Conservation (phyloP, 1,140 invertebrate genomes). For the Neoseiulus cucumeris region DNA sequence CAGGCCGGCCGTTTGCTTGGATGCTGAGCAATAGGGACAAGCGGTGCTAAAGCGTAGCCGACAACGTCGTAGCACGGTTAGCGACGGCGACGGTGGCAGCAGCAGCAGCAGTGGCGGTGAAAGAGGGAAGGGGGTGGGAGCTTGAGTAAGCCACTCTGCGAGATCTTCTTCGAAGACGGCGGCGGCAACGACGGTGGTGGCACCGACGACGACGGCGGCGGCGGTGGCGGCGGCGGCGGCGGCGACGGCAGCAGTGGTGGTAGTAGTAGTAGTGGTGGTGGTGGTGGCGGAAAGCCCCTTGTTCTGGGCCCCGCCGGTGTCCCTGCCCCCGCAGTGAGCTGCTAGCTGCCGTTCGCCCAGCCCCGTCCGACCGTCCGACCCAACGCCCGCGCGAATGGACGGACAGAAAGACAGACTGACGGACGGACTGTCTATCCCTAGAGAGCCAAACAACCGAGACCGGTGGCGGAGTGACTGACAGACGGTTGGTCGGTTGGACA, state of each 20-base stretch:
- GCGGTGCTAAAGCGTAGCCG: background rate
- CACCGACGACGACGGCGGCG: background rate
- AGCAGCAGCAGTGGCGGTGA: background rate
- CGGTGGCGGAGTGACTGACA: no score
- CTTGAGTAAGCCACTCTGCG: constrained; percentile 7
- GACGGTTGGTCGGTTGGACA: no score
- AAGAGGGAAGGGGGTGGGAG: background rate
- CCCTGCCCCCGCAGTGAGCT: background rate
- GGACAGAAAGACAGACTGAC: no score
- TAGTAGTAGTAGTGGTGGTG: background rate
- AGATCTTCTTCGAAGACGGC: background rate
- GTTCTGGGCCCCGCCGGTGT: constrained; percentile 9
- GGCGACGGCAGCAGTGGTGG: background rate
- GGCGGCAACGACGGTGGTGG: background rate
- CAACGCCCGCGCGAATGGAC: no score
- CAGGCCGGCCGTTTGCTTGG: background rate
- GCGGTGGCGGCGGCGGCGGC: background rate
- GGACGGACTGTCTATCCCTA: no score
- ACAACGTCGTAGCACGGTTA: background rate
- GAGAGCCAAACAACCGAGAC: no score
- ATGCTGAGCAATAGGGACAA: background rate
- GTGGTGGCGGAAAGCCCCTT: background rate
- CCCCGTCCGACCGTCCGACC: no score
- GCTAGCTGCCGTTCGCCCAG: no score
- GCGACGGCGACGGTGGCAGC: background rate